These are phyloP conservation scores for Triplophysa bombifrons DNA, from an alignment of 2,797 vertebrate species.

Conservation along the genomic window DNA sequence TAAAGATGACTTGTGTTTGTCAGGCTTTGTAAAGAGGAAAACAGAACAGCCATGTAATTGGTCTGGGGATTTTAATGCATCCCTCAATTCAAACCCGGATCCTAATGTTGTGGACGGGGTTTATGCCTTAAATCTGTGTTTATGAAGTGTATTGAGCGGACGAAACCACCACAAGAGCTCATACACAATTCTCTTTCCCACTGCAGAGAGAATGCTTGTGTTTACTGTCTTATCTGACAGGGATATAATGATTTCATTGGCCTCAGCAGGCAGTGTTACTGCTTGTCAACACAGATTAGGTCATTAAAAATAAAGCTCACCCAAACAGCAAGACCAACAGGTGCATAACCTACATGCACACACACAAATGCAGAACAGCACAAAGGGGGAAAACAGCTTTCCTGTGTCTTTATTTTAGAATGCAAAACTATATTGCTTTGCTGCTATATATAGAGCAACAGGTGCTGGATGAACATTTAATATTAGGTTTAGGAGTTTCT, in stretches of 20 bases:
- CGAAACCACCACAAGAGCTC: slow-evolving; percentile 48
- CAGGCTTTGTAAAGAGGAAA: not conserved
- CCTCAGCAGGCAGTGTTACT: slow-evolving; percentile 39
- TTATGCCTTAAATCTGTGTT: slow-evolving; percentile 27
- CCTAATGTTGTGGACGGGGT: slow-evolving; percentile 10
- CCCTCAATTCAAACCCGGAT: not conserved
- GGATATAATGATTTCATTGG: slow-evolving; percentile 60
- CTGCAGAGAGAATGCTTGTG: slow-evolving; percentile 57
- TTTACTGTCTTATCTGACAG: slow-evolving; percentile 65
- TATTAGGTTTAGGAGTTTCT: not conserved
- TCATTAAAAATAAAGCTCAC: slow-evolving; percentile 48
- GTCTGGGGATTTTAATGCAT: slow-evolving; percentile 20
- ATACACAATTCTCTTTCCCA: slow-evolving; percentile 36
- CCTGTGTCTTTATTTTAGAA: slow-evolving; percentile 5
- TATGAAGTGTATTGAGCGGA: slow-evolving; percentile 11
- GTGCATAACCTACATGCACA: slow-evolving; percentile 24
- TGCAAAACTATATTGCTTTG: not conserved
- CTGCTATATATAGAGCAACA: not conserved
- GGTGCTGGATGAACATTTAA: not conserved
- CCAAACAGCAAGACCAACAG: slow-evolving; percentile 47
- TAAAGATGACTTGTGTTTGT: slow-evolving; percentile 18
- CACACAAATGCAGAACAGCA: slow-evolving; percentile 4
- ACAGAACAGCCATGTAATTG: slow-evolving; percentile 8
- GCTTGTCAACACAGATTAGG: slow-evolving; percentile 51
- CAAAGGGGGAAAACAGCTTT: not conserved